phyloP scores from a whole-genome alignment of 2,113 vertebrate genomes.

The Aepyceros melampus region DNA sequence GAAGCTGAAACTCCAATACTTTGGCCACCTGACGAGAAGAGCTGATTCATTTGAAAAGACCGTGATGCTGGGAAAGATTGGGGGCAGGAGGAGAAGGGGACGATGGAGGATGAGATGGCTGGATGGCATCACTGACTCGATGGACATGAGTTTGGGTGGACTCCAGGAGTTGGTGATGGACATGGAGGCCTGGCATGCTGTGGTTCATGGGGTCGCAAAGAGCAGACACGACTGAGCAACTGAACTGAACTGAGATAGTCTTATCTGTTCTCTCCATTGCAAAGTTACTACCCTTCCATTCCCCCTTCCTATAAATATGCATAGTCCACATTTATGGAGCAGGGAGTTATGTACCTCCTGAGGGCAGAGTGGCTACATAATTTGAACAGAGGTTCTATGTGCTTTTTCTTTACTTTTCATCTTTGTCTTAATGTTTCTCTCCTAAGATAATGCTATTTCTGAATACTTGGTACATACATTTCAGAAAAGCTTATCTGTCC shows the following conservation, averaged over 20 bases:
- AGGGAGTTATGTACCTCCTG: background rate
- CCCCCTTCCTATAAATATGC: rapidly evolving
- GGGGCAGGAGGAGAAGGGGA: no score
- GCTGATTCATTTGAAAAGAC: no score
- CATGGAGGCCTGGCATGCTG: background rate
- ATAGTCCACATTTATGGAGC: background rate
- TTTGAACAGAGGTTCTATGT: background rate
- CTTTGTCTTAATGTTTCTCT: background rate
- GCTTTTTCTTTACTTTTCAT: background rate
- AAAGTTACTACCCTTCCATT: no score
- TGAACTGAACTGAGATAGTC: background rate
- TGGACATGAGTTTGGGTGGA: no score
- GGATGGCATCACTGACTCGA: no score
- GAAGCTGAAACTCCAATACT: no score
- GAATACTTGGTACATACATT: background rate
- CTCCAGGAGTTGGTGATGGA: no score
- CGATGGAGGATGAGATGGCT: no score
- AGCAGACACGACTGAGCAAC: background rate
- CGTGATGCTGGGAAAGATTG: no score
- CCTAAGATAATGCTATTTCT: background rate
- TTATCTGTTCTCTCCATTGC: background rate
- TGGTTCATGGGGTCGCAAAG: background rate
- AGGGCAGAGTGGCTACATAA: background rate
- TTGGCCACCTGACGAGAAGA: no score
- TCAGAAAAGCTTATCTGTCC: background rate